phyloP scores from a whole-genome alignment of 2,797 vertebrate genomes.

The Enoplosus armatus region DNA sequence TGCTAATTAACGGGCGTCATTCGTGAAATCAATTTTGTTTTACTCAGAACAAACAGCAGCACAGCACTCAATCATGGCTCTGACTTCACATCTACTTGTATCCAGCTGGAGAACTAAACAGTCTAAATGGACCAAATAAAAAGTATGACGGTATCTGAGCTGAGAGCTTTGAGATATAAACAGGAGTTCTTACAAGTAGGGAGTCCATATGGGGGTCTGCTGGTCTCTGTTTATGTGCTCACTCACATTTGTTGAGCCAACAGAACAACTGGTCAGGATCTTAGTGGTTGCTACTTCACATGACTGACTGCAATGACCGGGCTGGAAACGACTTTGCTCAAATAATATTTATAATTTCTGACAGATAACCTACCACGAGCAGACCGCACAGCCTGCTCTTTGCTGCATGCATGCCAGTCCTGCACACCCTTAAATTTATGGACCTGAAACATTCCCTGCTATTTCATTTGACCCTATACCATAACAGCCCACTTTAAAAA shows the following conservation, averaged over 20 bases:
- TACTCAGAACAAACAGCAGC: slow-evolving; percentile 13
- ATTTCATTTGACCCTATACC: slow-evolving; percentile 57
- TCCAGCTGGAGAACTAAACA: slow-evolving; percentile 45
- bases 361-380: slow-evolving; percentile 63
- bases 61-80: not conserved
- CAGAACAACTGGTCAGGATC: slow-evolving; percentile 69
- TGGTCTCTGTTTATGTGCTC: slow-evolving; percentile 67
- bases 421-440: slow-evolving; percentile 58
- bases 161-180: slow-evolving; percentile 58
- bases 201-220: slow-evolving; percentile 42
- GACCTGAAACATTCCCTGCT: slow-evolving; percentile 60
- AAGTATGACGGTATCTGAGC: slow-evolving; percentile 41
- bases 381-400: slow-evolving; percentile 64
- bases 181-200: slow-evolving; percentile 42
- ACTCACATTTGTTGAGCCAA: slow-evolving; percentile 73
- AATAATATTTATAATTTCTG: slow-evolving; percentile 78
- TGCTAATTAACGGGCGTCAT: slow-evolving; percentile 35
- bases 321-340: slow-evolving; percentile 32
- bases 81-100: slow-evolving; percentile 4
- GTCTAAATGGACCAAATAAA: slow-evolving; percentile 34
- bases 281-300: slow-evolving; percentile 32
- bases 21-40: slow-evolving; percentile 22
- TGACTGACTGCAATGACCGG: slow-evolving; percentile 28
- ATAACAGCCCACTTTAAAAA: slow-evolving; percentile 68
- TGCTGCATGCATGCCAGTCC: slow-evolving; percentile 35